Evolutionary conservation across 2,888 invertebrate genomes (phyloP), one percentile per base, ranked within the genome.

Genomic region (Prosapia bicincta): DNA sequence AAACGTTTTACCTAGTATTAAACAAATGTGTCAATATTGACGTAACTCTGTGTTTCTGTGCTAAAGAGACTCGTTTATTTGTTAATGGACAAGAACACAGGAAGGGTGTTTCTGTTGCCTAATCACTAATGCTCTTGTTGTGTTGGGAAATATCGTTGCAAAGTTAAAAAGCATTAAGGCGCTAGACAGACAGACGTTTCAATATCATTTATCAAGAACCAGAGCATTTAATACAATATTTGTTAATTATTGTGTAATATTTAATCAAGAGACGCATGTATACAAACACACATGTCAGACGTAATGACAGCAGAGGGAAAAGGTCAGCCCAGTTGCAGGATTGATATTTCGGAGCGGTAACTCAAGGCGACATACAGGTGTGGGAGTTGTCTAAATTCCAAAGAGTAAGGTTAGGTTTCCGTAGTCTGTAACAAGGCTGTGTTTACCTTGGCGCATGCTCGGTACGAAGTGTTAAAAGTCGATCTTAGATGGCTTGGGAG

Each of bases 231-330:
- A 20, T 9, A 54, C 54, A 54, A 54, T 54, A 54, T 54, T 54
- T 54, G 54, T 54, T 54, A 54, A 54, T 54, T 54, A 54, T 54
- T 54, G n/a, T 54, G 54, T 54, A 54, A 54, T 54, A 54, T 54
- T 54, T 54, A 54, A 54, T 54, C 20, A 54, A 54, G 54, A 13
- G 38, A 38, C 54, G n/a, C 20, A 9, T 54, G 54, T 54, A 54
- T 54, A 54, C 54, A 54, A 54, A 54, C 54, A 54, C 20, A 54
- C 54, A 54, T 5, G 54, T 20, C 54, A 9, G 2, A 38, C 15
- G 3, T 6, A 28, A 28, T 28, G 38, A 38, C 38, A 13, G 38
- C 38, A 6, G 38, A 38, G 7, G 38, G 54, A 20, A 54, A 54
- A 54, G 54, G 54, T 54, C 54, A 54, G 2, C 2, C 54, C 20